Evolutionary conservation across 2,888 invertebrate genomes (phyloP).

Genomic region (Phaonia tiefii): DNA sequence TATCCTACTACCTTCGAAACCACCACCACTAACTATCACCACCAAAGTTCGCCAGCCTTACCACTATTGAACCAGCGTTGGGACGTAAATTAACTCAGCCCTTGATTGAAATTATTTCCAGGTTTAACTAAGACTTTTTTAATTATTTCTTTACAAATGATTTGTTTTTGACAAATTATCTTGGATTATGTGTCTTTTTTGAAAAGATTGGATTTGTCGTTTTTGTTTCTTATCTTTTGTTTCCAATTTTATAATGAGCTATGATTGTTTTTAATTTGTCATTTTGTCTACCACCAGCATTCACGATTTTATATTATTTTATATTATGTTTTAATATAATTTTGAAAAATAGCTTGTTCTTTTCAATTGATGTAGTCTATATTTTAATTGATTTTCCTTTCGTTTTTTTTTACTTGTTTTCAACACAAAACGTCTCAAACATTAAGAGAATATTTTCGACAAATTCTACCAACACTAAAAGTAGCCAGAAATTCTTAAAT

Average conservation of each 20-base stretch:
- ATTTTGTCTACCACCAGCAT: constrained; percentile 49
- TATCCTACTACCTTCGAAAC: constrained; percentile 51
- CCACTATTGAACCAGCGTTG: constrained; percentile 91
- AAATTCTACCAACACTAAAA: constrained; percentile 25
- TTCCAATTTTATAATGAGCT: constrained; percentile 53
- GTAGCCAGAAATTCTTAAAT: constrained; percentile 42
- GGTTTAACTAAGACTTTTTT: constrained; percentile 83
- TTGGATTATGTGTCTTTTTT: constrained; percentile 58
- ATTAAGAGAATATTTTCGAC: constrained; percentile 19
- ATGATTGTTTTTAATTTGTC: constrained; percentile 46
- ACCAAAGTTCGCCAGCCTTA: constrained; percentile 91
- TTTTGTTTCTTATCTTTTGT: constrained; percentile 42
- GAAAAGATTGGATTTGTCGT: constrained; percentile 38
- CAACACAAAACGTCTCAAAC: constrained; percentile 58
- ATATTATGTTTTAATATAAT: constrained; percentile 49
- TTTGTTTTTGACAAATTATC: constrained; percentile 48
- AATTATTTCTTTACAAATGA: constrained; percentile 45
- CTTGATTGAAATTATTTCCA: constrained; percentile 94
- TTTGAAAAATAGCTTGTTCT: constrained; percentile 58
- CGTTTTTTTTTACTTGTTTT: constrained; percentile 20
- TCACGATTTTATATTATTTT: constrained; percentile 49
- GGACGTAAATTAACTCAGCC: constrained; percentile 93
- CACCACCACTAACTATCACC: constrained; percentile 35
- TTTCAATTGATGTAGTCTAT: constrained; percentile 66
- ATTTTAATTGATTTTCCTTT: constrained; percentile 6